These are phyloP conservation scores for Mactromeris polynyma DNA, from an alignment of 2,888 invertebrate species.

Conservation along the genomic window DNA sequence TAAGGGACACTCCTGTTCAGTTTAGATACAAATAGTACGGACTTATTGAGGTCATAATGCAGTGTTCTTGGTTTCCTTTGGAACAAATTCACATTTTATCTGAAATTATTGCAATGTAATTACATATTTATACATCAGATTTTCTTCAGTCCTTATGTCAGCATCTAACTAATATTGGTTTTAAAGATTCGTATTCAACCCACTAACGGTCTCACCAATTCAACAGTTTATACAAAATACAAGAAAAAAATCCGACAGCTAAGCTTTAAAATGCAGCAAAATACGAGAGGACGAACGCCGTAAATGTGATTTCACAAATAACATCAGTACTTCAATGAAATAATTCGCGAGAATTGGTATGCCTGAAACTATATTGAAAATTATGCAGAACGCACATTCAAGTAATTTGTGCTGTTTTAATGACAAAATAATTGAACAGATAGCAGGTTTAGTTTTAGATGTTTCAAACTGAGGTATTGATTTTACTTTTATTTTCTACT, in stretches of 20 bases:
- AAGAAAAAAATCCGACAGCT: background rate
- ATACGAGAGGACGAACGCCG: background rate
- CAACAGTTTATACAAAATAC: background rate
- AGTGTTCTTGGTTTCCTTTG: too few species aligned
- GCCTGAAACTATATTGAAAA: background rate
- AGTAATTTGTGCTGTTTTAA: background rate
- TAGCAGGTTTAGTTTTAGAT: background rate
- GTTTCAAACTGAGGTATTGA: background rate
- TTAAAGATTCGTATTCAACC: background rate
- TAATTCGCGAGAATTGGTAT: background rate
- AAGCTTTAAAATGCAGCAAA: background rate
- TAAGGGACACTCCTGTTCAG: too few species aligned
- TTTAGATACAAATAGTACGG: too few species aligned
- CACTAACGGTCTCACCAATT: background rate
- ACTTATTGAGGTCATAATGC: too few species aligned
- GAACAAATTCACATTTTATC: background rate
- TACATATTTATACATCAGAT: too few species aligned
- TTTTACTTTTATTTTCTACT: background rate
- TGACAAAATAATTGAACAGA: background rate
- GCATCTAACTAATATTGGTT: too few species aligned
- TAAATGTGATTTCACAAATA: background rate
- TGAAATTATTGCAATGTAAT: background rate
- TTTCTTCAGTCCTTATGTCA: too few species aligned
- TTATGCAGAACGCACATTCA: background rate
- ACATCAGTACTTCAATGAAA: background rate